Conservation (phyloP, 2,888 invertebrate genomes). For the Watsonalla cultraria region DNA sequence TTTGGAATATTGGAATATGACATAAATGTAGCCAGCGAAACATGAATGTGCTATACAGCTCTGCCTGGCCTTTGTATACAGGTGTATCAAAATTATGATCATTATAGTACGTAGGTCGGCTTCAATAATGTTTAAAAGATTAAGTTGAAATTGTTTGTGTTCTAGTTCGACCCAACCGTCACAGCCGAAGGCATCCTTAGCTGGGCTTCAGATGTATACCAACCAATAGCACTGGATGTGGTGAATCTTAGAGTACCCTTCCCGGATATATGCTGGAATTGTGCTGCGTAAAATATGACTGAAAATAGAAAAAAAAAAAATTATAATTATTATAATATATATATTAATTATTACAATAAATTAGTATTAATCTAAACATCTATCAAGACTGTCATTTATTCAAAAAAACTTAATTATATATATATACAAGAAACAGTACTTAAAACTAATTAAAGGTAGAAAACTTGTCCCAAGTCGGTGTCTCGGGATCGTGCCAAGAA, state of each 20-base stretch:
- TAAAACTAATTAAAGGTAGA: too few species aligned
- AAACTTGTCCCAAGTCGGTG: too few species aligned
- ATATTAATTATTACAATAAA: too few species aligned
- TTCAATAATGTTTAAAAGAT: background rate
- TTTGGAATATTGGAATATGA: background rate
- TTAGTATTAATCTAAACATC: too few species aligned
- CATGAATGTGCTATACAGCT: background rate
- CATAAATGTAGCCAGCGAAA: background rate
- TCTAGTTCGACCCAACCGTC: constrained; percentile 39
- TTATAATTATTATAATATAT: too few species aligned
- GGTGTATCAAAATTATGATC: too few species aligned
- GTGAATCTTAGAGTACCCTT: constrained; percentile 36
- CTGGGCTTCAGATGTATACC: constrained; percentile 42
- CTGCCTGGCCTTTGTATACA: background rate
- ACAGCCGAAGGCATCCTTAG: constrained; percentile 28
- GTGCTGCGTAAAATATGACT: constrained; percentile 19
- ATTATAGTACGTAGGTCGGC: too few species aligned
- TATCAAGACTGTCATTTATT: too few species aligned
- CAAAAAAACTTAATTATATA: too few species aligned
- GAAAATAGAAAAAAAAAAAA: too few species aligned
- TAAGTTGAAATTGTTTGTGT: constrained; percentile 10
- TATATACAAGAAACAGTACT: too few species aligned
- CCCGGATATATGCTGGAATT: constrained; percentile 55
- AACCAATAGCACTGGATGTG: constrained; percentile 35
- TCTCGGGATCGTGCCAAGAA: too few species aligned